These are phyloP conservation scores for Melipona beecheii DNA, from an alignment of 2,888 invertebrate genomes.

Conservation along the genomic window DNA sequence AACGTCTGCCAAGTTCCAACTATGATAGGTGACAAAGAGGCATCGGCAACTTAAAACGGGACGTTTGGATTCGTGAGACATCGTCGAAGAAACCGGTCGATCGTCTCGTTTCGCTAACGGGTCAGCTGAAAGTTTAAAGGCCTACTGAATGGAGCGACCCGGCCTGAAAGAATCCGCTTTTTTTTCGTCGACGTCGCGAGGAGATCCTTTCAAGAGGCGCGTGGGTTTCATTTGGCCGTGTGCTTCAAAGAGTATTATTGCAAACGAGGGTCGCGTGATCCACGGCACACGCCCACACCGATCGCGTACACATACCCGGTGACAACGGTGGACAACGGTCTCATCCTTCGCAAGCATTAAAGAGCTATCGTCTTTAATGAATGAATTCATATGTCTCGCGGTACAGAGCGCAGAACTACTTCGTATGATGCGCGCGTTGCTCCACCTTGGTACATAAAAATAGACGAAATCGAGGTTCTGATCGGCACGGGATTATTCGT, in stretches of 20 bases:
- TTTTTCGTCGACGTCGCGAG: constrained; percentile 28
- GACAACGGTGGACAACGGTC: constrained; percentile 6
- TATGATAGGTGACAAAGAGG: neutral
- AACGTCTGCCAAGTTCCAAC: neutral
- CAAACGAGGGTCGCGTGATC: constrained; percentile 74
- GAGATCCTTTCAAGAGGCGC: constrained; percentile 59
- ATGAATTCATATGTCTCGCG: constrained; percentile 47
- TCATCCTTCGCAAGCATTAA: constrained; percentile 34
- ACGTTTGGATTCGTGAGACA: constrained; percentile 18
- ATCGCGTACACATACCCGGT: constrained; percentile 36
- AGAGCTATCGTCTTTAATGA: constrained; percentile 39
- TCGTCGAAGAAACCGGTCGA: constrained; percentile 42
- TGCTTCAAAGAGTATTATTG: constrained; percentile 75
- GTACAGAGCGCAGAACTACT: neutral
- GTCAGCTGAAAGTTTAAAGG: constrained; percentile 68
- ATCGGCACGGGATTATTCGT: neutral
- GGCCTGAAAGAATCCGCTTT: constrained; percentile 54
- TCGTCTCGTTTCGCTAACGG: constrained; percentile 58
- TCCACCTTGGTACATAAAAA: neutral
- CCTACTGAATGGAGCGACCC: constrained; percentile 44
- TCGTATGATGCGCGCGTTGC: neutral
- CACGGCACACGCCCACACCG: constrained; percentile 71
- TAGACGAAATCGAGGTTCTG: constrained; percentile 1
- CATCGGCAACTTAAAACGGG: constrained; percentile 26
- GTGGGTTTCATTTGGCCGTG: constrained; percentile 71